Base-by-base conservation (phyloP, 1,140 invertebrate genomes). In the Thaumetopoea pityocampa region DNA sequence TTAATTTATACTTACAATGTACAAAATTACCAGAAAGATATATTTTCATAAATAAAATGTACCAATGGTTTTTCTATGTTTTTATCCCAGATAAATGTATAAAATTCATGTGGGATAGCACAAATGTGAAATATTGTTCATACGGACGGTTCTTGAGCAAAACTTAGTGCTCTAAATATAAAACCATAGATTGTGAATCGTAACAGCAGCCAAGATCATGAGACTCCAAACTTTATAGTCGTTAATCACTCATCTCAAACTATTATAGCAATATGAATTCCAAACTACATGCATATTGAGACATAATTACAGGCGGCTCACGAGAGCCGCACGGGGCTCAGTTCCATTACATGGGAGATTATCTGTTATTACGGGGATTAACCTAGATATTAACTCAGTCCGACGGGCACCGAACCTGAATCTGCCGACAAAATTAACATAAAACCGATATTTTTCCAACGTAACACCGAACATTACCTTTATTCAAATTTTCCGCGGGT, bases 311-410 rank as follows among this genome's bases (percentile, higher is more conserved):
- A 19, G 18, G 18, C 5, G 8, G 20, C 43, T 46, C 26, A 38
- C 19, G 12, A 14, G 6, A 17, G 15, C 3, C 17, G 18, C 43
- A 16, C 30, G 17, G 5, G 12, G n/a, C 22, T 18, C 14, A 22
- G 41, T 32, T 19, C 36, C 42, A 51, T 51, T 45, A 51, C 29
- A 16, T 33, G 30, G 22, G 12, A 41, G 49, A 51, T 51, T 51
- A 51, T 44, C 49, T 23, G 30, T 24, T 40, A 51, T 51, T 37
- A 51, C 19, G 23, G 11, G 30, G 49, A 36, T 51, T 51, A 51
- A 34, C 36, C 11, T 8, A 23, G 17, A 22, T 41, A 42, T 44
- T 37, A 44, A 23, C 19, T 18, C 12, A 11, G 28, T 32, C 11
- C 10, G 32, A 23, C 29, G 32, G 23, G 14, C 26, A 9, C 10